Base-by-base conservation (phyloP, 1,140 invertebrate species). In the Trissolcus basalis region DNA sequence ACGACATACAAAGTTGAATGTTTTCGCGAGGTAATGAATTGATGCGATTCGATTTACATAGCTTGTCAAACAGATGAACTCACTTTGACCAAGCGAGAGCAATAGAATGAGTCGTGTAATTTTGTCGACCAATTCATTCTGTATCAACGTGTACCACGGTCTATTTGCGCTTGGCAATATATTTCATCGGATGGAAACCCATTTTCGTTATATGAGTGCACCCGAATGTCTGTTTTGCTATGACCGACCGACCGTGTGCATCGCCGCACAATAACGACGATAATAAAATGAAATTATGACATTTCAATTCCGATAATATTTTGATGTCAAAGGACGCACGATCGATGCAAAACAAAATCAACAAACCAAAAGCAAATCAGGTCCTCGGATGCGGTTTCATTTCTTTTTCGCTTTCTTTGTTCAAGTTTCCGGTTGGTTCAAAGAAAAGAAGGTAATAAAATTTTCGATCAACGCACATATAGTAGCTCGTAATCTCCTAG, bases 121-220 rank as follows among this genome's bases (percentile, higher is more conserved):
- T 64, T 71, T 35, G 59, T 41, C 33, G 55, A 16, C 59, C 81
- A 78, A 84, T 82, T 77, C 74, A 84, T 82, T 83, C 82, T 70
- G 63, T 63, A 27, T 63, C 79, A 41, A 11, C 27, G 55, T 9
- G 50, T 6, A 45, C n/a, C 36, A 74, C 43, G 33, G 41, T 73
- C 67, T 39, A 67, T 67, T 77, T 74, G 74, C 76, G 35, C 80
- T 78, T 83, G 74, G 71, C 68, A 60, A 63, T 61, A 79, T 78
- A 81, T 78, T 83, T 84, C 77, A 81, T 82, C 77, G 63, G 77
- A 76, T 61, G 73, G 47, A 79, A 82, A 82, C 64, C 77, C 77
- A 79, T 82, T 83, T 78, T 43, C 11, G 49, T 27, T 27, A 63
- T 72, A 65, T 47, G 47, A 73, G 49, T 45, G 48, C 48, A 60